Evolutionary conservation across 2,888 invertebrate genomes (phyloP), one percentile per base, ranked within the genome.

Genomic region (Tipula helvola): DNA sequence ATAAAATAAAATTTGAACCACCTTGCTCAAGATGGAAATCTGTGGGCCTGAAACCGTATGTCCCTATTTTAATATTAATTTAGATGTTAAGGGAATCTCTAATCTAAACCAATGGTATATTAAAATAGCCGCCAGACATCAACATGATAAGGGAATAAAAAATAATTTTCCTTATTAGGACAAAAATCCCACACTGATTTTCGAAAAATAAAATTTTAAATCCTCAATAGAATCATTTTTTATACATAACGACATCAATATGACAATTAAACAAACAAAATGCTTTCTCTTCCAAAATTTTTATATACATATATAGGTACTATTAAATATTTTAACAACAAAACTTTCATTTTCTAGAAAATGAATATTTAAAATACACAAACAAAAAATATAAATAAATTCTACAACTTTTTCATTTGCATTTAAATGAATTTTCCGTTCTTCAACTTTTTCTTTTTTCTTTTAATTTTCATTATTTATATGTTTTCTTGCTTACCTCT

Each of bases 391-490:
- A 44, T 5, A 44, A 44, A 44, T 44, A 52, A 52, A 71, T 71
- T 71, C 71, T 28, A 71, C 3, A 71, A 71, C 71, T 71, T 71
- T 71, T 71, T 71, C 71, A 71, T 71, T 71, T 71, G 71, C 71
- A 71, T 71, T 71, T 71, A 71, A 71, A 71, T 71, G 71, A 71
- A 71, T 71, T 71, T 71, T 71, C 71, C 71, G 71, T 71, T 71
- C 28, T 71, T 52, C n/a, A 52, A 52, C n/a, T n/a, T 57, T 71
- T 71, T n/a, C 5, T 71, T 71, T 28, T 71, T 2, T 28, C 12
- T 28, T 71, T 71, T 71, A 71, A 71, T 71, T 71, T 71, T 71
- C 71, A 28, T 71, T 71, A 71, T 71, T 71, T 71, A 71, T 52
- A 16, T 71, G 18, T 28, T 71, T 71, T 71, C 10, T 71, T 71